Base-by-base conservation (phyloP, 2,797 vertebrate species). In the Phyllotis vaccarum region DNA sequence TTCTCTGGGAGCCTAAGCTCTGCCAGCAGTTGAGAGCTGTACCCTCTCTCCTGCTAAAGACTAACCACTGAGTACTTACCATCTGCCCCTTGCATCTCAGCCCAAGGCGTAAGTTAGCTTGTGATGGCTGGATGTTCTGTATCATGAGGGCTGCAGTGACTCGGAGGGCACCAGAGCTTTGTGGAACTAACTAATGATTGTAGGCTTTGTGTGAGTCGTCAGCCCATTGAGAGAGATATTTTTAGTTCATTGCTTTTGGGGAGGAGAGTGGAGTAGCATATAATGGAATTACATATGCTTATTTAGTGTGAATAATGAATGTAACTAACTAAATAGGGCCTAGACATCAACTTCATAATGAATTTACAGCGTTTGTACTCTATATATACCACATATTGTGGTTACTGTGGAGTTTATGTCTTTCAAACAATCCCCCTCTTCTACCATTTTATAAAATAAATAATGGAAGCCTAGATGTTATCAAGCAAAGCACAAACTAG, bases 231-330 rank as follows among this genome's bases (percentile, higher is more conserved):
- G 66, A 93, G 68, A 81, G 79, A 62, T 6, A 17, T 83, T 95
- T 96, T 96, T 80, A 89, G 94, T 96, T 89, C 56, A 3, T 93
- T 94, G 52, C 24, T 34, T 74, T 86, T 93, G 12, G 46, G 8
- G 2, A 29, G 64, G 83, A 22, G 12, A 6, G 43, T 49, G 19
- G 17, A 8, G 31, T 34, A 86, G 34, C 60, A 64, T 58, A 29
- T 97, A 95, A 94, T 62, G 94, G 43, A 79, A 88, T 95, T 88
- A 52, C 60, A 93, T 58, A 89, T 95, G 72, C 86, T 95, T 96
- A 72, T 81, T 83, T 96, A 90, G 68, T 74, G 66, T 76, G 79
- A 94, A 94, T 94, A 96, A 91, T 75, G 70, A 82, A 86, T 93
- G 72, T 91, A 96, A 91, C 86, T 92, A 94, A 94, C 24, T 90